Evolutionary conservation across 2,797 vertebrate genomes (phyloP).

Genomic region (Rhabdomys pumilio): DNA sequence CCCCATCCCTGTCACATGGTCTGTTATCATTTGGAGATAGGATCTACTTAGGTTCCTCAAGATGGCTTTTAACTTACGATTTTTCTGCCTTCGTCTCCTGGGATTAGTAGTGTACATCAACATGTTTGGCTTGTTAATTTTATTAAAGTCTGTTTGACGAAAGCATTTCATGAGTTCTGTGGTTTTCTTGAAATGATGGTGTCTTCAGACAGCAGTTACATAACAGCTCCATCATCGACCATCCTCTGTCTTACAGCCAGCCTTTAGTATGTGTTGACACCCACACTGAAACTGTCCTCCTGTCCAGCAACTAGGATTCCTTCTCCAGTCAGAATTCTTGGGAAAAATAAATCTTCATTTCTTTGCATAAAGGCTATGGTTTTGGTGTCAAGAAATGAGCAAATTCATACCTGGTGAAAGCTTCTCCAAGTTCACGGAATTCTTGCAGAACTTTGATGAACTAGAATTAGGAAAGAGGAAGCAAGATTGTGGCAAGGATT

Average conservation of each 20-base stretch:
- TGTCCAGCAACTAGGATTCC: conserved; percentile 32
- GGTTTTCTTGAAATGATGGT: conserved; percentile 56
- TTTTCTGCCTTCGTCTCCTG: neutral
- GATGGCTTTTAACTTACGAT: neutral
- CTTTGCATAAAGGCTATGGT: conserved; percentile 38
- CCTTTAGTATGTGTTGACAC: neutral
- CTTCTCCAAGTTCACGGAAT: conserved; percentile 56
- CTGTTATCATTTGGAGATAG: neutral
- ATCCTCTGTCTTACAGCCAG: neutral
- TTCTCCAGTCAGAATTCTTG: conserved; percentile 18
- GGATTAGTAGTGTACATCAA: neutral
- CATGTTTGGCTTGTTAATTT: neutral
- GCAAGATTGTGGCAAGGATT: conserved; percentile 16
- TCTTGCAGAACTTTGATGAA: neutral
- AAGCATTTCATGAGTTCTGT: conserved; percentile 33
- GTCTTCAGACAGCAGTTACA: neutral
- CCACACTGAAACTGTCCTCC: conserved; percentile 10
- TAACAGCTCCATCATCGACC: neutral
- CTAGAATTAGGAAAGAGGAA: conserved; percentile 39
- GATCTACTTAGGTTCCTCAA: neutral
- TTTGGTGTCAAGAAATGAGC: conserved; percentile 60
- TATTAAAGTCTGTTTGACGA: neutral
- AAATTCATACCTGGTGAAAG: conserved; percentile 30
- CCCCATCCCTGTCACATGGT: neutral
- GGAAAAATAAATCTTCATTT: conserved; percentile 16